phyloP scores from a whole-genome alignment of 2,888 invertebrate species.

The Entomobrya proxima region DNA sequence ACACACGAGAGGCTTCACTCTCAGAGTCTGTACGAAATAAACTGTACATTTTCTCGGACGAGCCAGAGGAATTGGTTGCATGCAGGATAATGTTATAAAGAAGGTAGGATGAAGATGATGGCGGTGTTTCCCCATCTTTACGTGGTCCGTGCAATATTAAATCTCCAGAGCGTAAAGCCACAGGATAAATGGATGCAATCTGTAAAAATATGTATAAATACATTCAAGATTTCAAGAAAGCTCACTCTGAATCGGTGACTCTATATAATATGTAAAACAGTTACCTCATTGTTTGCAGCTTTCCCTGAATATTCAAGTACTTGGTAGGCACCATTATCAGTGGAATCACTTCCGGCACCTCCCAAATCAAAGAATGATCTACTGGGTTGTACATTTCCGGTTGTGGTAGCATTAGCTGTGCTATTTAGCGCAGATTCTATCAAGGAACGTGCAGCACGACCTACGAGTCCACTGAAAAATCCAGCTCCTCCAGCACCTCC shows the following conservation, averaged over 20 bases:
- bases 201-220: neutral
- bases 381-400: neutral
- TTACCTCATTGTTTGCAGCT: constrained; percentile 28
- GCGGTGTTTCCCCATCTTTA: constrained; percentile 6
- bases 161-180: constrained; percentile 52
- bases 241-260: neutral
- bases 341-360: neutral
- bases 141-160: constrained; percentile 70
- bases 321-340: neutral
- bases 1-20: constrained; percentile 63
- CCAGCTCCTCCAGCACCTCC: neutral
- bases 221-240: neutral
- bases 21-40: constrained; percentile 59
- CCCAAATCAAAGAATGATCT: constrained; percentile 30
- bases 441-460: neutral
- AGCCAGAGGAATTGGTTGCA: constrained; percentile 39
- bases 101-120: constrained; percentile 3
- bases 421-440: constrained; percentile 50
- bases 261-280: neutral
- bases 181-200: constrained; percentile 66
- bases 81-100: constrained; percentile 72
- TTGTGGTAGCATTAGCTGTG: neutral
- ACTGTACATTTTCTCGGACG: constrained; percentile 70
- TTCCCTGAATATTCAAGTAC: constrained; percentile 48
- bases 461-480: constrained; percentile 11